Evolutionary conservation across 92 coral and sea anemone species (phyloP).

Genomic region (Diadumene lineata): DNA sequence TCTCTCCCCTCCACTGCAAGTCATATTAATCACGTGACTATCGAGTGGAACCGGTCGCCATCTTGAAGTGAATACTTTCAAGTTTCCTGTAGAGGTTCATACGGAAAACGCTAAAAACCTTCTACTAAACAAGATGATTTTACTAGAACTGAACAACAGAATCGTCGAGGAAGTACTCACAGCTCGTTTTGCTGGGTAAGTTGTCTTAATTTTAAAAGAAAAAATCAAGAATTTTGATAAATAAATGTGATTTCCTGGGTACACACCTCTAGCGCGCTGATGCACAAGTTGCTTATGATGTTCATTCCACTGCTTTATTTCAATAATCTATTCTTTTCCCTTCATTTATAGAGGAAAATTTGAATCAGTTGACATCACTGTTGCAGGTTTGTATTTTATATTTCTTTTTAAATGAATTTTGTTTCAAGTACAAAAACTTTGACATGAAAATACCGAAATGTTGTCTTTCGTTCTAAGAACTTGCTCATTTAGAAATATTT

Average conservation of each 20-base stretch:
- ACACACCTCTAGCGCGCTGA: constrained; percentile 46
- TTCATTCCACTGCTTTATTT: no score
- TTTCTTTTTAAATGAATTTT: neutral
- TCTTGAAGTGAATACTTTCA: constrained; percentile 54
- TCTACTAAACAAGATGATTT: constrained; percentile 72
- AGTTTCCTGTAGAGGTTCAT: constrained; percentile 37
- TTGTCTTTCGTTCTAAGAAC: neutral
- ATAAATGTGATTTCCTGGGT: constrained; percentile 16
- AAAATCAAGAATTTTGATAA: constrained; percentile 3
- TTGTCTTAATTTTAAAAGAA: neutral
- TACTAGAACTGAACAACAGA: constrained; percentile 87
- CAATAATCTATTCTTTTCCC: neutral
- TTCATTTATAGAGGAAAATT: constrained; percentile 79
- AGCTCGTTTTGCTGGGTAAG: constrained; percentile 88
- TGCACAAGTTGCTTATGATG: neutral
- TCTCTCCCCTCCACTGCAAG: neutral
- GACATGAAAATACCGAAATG: neutral
- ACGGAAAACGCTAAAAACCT: constrained; percentile 12
- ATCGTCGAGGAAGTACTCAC: constrained; percentile 80
- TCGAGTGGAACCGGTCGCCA: constrained; percentile 69
- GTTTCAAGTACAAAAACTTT: neutral
- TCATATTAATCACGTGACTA: constrained; percentile 60
- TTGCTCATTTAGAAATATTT: neutral
- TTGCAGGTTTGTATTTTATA: constrained; percentile 78
- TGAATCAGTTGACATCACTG: constrained; percentile 90